Conservation (phyloP, 2,113 vertebrate genomes). For the Nothoprocta pentlandii region DNA sequence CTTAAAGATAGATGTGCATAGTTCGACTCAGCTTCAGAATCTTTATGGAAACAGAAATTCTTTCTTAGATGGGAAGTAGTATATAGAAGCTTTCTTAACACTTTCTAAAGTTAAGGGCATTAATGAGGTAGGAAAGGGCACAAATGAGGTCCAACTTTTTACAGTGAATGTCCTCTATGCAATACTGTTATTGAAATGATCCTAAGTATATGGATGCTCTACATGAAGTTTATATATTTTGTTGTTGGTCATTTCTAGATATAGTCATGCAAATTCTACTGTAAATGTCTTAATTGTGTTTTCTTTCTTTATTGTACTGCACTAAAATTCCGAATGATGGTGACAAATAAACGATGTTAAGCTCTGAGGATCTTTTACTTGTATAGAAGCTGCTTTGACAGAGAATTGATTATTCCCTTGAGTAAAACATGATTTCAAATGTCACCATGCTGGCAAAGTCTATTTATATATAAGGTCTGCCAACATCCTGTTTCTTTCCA, state of each 20-base stretch:
- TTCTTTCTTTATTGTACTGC: background rate
- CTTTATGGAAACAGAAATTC: background rate
- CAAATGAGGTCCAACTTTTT: background rate
- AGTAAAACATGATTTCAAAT: conserved; percentile 11
- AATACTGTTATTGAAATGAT: background rate
- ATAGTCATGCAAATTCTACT: background rate
- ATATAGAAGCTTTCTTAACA: background rate
- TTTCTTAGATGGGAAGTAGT: background rate
- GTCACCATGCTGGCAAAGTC: conserved; percentile 5
- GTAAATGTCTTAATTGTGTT: background rate
- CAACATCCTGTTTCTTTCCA: conserved; percentile 41
- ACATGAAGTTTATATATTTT: background rate
- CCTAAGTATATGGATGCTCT: background rate
- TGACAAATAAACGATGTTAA: background rate
- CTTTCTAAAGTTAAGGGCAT: background rate
- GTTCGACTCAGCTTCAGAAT: background rate
- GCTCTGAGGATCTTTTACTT: background rate
- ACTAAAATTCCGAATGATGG: background rate
- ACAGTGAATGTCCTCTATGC: background rate
- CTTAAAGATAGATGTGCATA: background rate
- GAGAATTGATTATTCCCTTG: conserved; percentile 15
- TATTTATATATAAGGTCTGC: background rate
- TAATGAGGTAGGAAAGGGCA: background rate
- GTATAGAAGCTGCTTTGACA: conserved; percentile 6
- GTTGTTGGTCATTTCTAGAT: background rate